Evolutionary conservation across 2,888 invertebrate genomes (phyloP).

Genomic region (Sialis fuliginosa): DNA sequence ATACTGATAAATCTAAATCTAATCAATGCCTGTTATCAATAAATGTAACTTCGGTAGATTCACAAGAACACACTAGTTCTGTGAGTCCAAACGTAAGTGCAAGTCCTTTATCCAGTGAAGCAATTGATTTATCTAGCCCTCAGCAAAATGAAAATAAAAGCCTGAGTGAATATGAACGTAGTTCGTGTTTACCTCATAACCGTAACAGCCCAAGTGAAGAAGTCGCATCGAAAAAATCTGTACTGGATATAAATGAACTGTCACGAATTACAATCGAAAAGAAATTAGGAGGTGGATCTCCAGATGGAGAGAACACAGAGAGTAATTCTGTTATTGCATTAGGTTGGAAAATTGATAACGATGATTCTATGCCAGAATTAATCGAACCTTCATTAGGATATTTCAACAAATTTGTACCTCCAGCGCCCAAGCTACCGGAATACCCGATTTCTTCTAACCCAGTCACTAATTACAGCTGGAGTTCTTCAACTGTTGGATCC

Average conservation of each 20-base stretch:
- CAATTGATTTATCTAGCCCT: conserved; percentile 35
- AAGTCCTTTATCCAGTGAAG: conserved; percentile 32
- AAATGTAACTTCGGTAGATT: conserved; percentile 16
- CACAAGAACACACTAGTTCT: conserved; percentile 1
- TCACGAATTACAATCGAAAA: background rate
- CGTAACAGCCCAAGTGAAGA: conserved; percentile 11
- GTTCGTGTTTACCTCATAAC: conserved; percentile 16
- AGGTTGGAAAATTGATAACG: conserved; percentile 1
- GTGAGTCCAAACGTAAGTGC: conserved; percentile 11
- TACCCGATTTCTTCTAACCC: background rate
- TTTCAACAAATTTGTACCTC: no score
- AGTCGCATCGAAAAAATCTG: background rate
- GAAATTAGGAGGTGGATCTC: background rate
- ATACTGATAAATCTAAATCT: background rate
- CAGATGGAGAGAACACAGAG: background rate
- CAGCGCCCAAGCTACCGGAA: background rate
- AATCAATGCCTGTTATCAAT: conserved; percentile 8
- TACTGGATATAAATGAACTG: background rate
- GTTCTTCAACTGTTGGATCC: conserved; percentile 35
- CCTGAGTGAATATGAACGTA: no score
- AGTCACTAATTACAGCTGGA: background rate
- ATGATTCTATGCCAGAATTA: background rate
- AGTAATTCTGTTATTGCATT: conserved; percentile 2
- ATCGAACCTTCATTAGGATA: background rate
- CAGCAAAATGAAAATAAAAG: background rate